Evolutionary conservation across 2,888 invertebrate species (phyloP).

Genomic region (Pherbina coryleti): DNA sequence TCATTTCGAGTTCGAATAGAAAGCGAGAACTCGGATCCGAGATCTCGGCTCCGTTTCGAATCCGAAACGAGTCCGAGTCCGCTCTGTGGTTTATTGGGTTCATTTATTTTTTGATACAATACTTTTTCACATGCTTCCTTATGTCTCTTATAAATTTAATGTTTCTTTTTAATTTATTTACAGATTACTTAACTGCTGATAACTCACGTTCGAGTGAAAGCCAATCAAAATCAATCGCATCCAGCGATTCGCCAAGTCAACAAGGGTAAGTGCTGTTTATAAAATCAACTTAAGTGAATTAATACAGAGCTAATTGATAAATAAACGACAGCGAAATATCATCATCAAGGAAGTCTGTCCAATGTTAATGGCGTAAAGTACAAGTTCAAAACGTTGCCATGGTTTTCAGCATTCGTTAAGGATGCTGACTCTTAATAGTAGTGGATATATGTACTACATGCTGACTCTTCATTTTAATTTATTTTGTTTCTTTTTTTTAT

Average conservation of each 20-base stretch:
- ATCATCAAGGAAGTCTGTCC: background rate
- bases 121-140: background rate
- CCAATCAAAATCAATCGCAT: conserved; percentile 69
- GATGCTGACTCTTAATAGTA: no score
- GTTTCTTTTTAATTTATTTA: conserved; percentile 45
- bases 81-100: no score
- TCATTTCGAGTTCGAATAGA: no score
- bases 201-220: conserved; percentile 71
- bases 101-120: background rate
- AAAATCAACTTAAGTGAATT: conserved; percentile 6
- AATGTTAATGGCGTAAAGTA: background rate
- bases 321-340: conserved; percentile 1
- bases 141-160: background rate
- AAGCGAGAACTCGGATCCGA: no score
- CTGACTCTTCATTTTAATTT: no score
- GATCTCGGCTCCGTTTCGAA: no score
- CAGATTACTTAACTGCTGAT: conserved; percentile 73
- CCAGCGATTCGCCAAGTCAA: conserved; percentile 67
- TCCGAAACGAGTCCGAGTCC: no score
- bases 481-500: no score
- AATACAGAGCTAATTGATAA: conserved; percentile 8
- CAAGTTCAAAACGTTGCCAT: no score
- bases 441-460: no score
- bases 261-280: conserved; percentile 70
- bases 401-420: no score